Evolutionary conservation across 1,140 invertebrate genomes (phyloP), one percentile per base, ranked within the genome.

Genomic region (Helicorthomorpha holstii): DNA sequence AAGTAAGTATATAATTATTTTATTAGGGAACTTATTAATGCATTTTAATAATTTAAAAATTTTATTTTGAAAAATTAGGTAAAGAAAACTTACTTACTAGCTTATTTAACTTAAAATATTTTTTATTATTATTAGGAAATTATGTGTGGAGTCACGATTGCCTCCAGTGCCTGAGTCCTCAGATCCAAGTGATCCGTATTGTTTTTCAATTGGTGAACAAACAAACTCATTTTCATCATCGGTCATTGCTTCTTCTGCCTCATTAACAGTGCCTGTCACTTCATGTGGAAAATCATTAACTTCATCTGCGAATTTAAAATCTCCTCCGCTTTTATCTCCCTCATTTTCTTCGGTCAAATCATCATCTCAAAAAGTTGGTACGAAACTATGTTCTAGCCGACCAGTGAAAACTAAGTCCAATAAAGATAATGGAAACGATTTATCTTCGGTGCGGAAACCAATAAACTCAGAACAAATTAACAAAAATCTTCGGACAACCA

Each of bases 131-230:
- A 16, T 38, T 22, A 52, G 51, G 27, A 52, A 52, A 42, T 27
- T 52, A 24, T 52, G 51, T 48, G 51, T 52, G 7, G 51, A 52
- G 41, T 52, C 51, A 4, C 49, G 24, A 23, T 22, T 52, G 45
- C 51, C 51, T 27, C 51, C 51, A n/a, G 51, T 52, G 51, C 51
- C 51, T 47, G 51, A 52, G 4, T 21, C 48, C 7, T 52, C 51
- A n/a, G 51, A 52, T 48, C 51, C 51, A 7, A 52, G 45, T 48
- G 51, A 52, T 24, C 51, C 51, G 10, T 52, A 52, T 24, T 26
- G 27, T 23, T 52, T 52, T 51, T 51, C 50, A 25, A 7, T 48
- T 44, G 4, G 51, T 52, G 29, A 24, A 52, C 12, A 43, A 42
- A 3, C 4, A 21, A 24, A 3, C 24, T 51, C 24, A 34, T 21